phyloP scores from a whole-genome alignment of 2,797 vertebrate genomes.

The Orientallactaga sibirica region DNA sequence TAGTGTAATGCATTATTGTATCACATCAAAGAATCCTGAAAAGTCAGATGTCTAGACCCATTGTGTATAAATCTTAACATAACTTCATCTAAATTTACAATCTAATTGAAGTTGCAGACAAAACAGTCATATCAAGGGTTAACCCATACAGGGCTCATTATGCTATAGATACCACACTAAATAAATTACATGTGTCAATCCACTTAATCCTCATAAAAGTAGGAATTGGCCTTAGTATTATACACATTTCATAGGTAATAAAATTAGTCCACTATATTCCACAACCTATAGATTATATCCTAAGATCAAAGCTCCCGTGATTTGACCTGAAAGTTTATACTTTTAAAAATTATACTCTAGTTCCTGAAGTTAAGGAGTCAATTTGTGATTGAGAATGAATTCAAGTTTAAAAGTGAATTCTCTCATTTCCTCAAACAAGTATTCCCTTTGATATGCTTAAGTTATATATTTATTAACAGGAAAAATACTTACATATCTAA shows the following conservation, averaged over 20 bases:
- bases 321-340: background rate
- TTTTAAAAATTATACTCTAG: background rate
- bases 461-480: background rate
- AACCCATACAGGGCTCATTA: background rate
- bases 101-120: background rate
- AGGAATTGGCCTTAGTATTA: background rate
- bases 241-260: background rate
- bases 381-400: background rate
- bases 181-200: background rate
- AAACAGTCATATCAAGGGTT: background rate
- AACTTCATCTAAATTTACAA: background rate
- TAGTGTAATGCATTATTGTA: constrained; percentile 65
- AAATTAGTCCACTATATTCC: background rate
- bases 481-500: background rate
- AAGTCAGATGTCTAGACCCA: constrained; percentile 41
- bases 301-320: background rate
- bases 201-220: background rate
- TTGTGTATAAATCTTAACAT: constrained; percentile 55
- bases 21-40: constrained; percentile 71
- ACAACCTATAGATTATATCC: background rate
- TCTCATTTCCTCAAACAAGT: background rate
- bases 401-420: background rate
- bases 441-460: background rate
- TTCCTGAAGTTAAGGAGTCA: background rate
- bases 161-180: background rate